A percentile compares a stretch with the other conserved stretches of the same genome.
Conservation (phyloP, 2,888 invertebrate genomes). For the Napeogenes inachia region DNA sequence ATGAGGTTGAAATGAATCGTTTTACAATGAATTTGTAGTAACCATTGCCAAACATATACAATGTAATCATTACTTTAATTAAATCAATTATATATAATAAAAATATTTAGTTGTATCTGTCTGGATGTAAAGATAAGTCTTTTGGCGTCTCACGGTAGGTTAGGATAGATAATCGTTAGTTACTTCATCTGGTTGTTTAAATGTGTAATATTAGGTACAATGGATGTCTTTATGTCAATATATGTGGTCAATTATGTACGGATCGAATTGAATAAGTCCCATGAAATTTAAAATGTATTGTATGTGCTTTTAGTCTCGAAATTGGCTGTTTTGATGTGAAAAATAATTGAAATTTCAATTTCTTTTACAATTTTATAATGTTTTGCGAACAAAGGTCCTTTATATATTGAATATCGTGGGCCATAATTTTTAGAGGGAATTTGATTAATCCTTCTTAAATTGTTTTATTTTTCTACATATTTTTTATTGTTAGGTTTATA, state of each 20-base stretch:
- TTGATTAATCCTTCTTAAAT: background rate
- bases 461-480: conserved; percentile 4
- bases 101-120: conserved; percentile 24
- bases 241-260: conserved; percentile 69
- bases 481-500: conserved; percentile 3
- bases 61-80: background rate
- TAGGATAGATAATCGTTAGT: conserved; percentile 49
- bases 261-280: conserved; percentile 49
- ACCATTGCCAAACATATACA: conserved; percentile 60
- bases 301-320: background rate
- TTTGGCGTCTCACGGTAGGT: conserved; percentile 66
- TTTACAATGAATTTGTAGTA: conserved; percentile 50
- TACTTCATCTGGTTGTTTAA: conserved; percentile 72
- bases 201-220: conserved; percentile 39
- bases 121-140: conserved; percentile 41
- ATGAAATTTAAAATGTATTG: too few relatives aligned
- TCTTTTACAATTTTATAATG: too few relatives aligned
- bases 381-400: too few relatives aligned
- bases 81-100: conserved; percentile 19
- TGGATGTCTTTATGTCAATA: conserved; percentile 59
- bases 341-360: background rate
- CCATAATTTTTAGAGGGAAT: too few relatives aligned
- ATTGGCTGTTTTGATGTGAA: background rate
- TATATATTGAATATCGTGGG: too few relatives aligned
- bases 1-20: conserved; percentile 47